Evolutionary conservation across 1,140 invertebrate species (phyloP).

Genomic region (Cylas formicarius): DNA sequence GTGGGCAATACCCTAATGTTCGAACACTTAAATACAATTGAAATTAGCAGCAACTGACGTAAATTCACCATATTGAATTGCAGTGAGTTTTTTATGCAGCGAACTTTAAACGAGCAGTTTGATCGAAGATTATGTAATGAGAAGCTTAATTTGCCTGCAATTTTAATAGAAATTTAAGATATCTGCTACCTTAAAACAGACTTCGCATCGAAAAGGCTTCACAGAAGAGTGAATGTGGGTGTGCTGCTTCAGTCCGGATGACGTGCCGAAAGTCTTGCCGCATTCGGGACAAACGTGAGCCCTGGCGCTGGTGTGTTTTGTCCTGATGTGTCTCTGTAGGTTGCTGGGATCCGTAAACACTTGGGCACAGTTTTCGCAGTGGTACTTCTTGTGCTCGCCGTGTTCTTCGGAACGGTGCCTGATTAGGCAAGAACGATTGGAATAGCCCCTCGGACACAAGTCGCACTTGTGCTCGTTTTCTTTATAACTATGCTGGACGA

Average conservation of each 20-base stretch:
- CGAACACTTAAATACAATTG: too few relatives aligned
- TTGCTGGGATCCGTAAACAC: slow-evolving; percentile 93
- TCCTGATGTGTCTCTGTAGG: slow-evolving; percentile 91
- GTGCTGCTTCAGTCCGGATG: slow-evolving; percentile 97
- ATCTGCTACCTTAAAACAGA: slow-evolving; percentile 66
- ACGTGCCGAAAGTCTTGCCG: slow-evolving; percentile 96
- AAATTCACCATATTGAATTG: too few relatives aligned
- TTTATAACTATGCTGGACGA: slow-evolving; percentile 66
- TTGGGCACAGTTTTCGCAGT: slow-evolving; percentile 92
- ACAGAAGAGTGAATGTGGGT: slow-evolving; percentile 98
- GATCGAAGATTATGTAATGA: neutral
- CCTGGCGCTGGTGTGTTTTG: slow-evolving; percentile 85
- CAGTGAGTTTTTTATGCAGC: too few relatives aligned
- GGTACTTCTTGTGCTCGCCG: slow-evolving; percentile 71
- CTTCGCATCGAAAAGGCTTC: slow-evolving; percentile 96
- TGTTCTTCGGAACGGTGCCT: slow-evolving; percentile 76
- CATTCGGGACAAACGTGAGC: slow-evolving; percentile 95
- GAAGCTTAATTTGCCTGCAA: neutral
- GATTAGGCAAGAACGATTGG: slow-evolving; percentile 72
- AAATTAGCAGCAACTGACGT: too few relatives aligned
- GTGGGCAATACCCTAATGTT: too few relatives aligned
- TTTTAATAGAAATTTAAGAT: slow-evolving; percentile 2
- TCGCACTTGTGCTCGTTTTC: slow-evolving; percentile 76
- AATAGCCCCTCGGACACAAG: slow-evolving; percentile 73
- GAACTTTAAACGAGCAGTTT: too few relatives aligned